Evolutionary conservation across 2,113 vertebrate species (phyloP).

Genomic region (Gobio gobio): DNA sequence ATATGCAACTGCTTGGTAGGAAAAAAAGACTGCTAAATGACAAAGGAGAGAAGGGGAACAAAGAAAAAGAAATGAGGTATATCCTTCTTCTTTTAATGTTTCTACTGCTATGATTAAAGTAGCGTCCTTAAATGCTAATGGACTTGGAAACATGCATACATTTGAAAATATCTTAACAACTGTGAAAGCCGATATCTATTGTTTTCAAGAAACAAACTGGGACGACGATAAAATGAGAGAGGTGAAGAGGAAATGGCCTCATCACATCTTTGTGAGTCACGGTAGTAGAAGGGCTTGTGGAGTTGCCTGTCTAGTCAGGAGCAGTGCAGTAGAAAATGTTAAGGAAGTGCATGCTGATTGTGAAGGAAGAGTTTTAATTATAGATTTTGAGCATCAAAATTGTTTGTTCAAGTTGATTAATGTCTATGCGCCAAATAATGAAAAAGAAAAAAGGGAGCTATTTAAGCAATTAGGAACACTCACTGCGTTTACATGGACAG

Average conservation of each 20-base stretch:
- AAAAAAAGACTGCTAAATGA: background rate
- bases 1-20: no score
- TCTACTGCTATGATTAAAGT: background rate
- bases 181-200: background rate
- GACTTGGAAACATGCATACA: background rate
- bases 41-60: background rate
- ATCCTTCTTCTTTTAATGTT: background rate
- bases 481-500: no score
- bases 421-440: background rate
- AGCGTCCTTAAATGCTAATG: background rate
- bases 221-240: background rate
- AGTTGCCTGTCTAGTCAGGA: background rate
- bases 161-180: background rate
- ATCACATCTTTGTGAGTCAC: background rate
- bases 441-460: no score
- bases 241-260: background rate
- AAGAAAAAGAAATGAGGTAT: background rate
- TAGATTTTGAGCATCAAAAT: background rate
- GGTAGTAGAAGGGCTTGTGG: background rate
- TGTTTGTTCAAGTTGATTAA: background rate
- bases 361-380: background rate
- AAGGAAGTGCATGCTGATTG: background rate
- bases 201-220: conserved; percentile 1
- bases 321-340: background rate
- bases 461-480: no score